phyloP scores from a whole-genome alignment of 1,140 invertebrate species.

The Atta cephalotes region DNA sequence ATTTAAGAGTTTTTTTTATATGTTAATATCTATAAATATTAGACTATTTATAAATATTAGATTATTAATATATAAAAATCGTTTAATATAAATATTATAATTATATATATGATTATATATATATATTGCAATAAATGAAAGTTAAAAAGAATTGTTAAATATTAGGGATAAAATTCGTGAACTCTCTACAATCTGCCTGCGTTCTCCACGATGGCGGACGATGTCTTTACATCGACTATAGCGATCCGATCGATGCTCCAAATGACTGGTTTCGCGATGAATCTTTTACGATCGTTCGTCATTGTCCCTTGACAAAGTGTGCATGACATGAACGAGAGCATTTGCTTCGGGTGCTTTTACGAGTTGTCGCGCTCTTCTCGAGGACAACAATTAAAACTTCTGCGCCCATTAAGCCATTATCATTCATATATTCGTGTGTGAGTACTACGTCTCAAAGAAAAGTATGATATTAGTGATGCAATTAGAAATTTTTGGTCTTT shows the following conservation, averaged over 20 bases:
- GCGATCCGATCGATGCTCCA: conserved; percentile 60
- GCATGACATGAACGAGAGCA: conserved; percentile 24
- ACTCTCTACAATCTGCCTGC: not conserved
- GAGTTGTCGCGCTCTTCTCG: conserved; percentile 36
- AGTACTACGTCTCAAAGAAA: not conserved
- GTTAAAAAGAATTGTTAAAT: not conserved
- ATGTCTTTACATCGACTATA: conserved; percentile 49
- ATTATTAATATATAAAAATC: not conserved
- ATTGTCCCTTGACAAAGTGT: conserved; percentile 39
- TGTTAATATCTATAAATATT: not conserved
- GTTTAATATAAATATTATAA: not conserved
- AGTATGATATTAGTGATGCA: not conserved
- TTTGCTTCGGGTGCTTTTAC: conserved; percentile 18
- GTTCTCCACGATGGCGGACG: not conserved
- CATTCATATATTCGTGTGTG: not conserved
- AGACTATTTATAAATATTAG: no score
- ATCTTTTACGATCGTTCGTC: conserved; percentile 61
- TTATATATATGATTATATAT: not conserved
- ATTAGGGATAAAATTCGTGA: conserved; percentile 3
- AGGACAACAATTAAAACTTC: conserved; percentile 54
- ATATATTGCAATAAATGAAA: not conserved
- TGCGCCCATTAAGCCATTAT: conserved; percentile 22
- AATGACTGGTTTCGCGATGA: conserved; percentile 56
- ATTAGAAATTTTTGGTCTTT: conserved; percentile 8
- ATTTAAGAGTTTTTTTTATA: not conserved